Evolutionary conservation across 2,888 invertebrate species (phyloP), one percentile per base, ranked within the genome.

Genomic region (Toxonevra muliebris): DNA sequence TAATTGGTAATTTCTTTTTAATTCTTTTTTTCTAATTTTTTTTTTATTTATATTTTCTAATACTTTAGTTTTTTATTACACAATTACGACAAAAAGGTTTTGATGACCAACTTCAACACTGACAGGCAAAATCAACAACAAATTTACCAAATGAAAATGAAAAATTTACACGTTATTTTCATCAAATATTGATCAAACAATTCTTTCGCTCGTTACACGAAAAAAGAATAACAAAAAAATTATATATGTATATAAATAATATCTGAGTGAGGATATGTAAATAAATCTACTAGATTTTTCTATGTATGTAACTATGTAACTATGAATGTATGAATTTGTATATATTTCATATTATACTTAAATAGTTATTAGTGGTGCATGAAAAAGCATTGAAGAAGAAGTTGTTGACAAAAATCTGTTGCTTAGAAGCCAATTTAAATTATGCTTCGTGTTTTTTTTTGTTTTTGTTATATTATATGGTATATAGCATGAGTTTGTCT

Each of bases 401-500:
- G n/a, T n/a, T n/a, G 53, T 53, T 58, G 55, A 62, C 61, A 20
- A 66, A 61, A 69, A 58, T 48, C 54, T 67, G 67, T 67, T 67
- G 67, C 67, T 67, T 67, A 48, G 67, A 61, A 61, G 66, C 66
- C n/a, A 11, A 30, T 53, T 61, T 5, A 8, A 45, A n/a, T 8
- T 15, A 43, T 13, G 19, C 30, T 20, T 61, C 13, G 45, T 13
- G 11, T n/a, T n/a, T n/a, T n/a, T n/a, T n/a, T n/a, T n/a, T n/a
- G 13, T 45, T 45, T 45, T 13, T 12, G 13, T 45, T 45, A 52
- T 52, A 52, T 52, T 10, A 52, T 15, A 15, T 52, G 53, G 17
- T 52, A 15, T 15, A 52, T n/a, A n/a, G n/a, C n/a, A 30, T 30
- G 30, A 30, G 30, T 30, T 30, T n/a, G n/a, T n/a, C n/a, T n/a